A percentile compares a stretch with the other conserved stretches of the same genome.
Conservation (phyloP, 30 jellyfish, hydroid and myxozoan genomes). For the Cassiopea andromeda region DNA sequence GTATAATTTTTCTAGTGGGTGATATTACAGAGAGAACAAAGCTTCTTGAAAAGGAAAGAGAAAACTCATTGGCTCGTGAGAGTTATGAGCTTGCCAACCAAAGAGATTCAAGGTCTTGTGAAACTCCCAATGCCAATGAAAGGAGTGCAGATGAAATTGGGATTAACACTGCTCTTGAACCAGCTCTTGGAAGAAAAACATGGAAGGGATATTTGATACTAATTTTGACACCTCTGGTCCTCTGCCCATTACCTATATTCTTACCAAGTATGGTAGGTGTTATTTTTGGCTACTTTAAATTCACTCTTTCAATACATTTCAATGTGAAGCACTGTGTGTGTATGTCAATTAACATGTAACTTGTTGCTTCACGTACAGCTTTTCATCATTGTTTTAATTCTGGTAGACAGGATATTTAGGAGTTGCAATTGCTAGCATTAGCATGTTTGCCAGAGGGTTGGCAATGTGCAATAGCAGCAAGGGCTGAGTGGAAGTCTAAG, state of each 20-base stretch:
- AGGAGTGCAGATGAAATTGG: conserved; percentile 49
- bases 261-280: conserved; percentile 19
- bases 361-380: too few species aligned
- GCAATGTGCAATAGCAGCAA: too few species aligned
- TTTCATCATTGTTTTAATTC: too few species aligned
- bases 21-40: conserved; percentile 38
- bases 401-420: too few species aligned
- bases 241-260: conserved; percentile 64
- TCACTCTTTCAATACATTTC: not conserved
- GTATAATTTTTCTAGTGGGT: conserved; percentile 13
- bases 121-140: not conserved
- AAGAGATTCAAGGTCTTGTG: not conserved
- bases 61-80: not conserved
- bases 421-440: too few species aligned
- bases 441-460: too few species aligned
- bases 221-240: conserved; percentile 63
- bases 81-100: conserved; percentile 19
- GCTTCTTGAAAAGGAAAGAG: conserved; percentile 10
- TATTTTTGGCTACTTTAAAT: too few species aligned
- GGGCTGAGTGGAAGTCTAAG: too few species aligned
- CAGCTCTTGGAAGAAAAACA: conserved; percentile 48
- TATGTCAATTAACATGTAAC: too few species aligned
- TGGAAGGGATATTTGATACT: conserved; percentile 62
- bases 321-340: not conserved
- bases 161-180: conserved; percentile 16